Evolutionary conservation across 1,140 invertebrate genomes (phyloP).

Genomic region (Leptinotarsa lineolata): DNA sequence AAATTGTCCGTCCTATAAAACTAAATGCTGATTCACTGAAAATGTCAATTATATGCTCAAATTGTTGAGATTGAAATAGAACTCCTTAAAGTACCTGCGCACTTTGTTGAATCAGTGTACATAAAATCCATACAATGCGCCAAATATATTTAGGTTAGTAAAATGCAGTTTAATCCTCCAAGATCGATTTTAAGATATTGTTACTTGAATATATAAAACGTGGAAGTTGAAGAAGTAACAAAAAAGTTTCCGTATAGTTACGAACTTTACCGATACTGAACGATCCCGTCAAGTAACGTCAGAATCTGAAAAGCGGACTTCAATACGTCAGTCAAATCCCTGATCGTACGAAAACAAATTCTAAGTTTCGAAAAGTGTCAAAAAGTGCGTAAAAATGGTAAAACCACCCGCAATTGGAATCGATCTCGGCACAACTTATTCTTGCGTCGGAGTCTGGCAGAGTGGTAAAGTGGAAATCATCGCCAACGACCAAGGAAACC

Average conservation of each 20-base stretch:
- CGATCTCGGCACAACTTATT: constrained; percentile 79
- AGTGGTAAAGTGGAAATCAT: constrained; percentile 92
- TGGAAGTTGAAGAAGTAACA: background rate
- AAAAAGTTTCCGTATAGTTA: background rate
- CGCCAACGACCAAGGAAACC: constrained; percentile 92
- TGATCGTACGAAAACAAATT: background rate
- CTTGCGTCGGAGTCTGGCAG: constrained; percentile 81
- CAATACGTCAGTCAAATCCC: constrained; percentile 29
- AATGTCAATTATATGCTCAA: no score
- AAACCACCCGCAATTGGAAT: constrained; percentile 68
- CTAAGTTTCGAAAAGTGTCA: constrained; percentile 68
- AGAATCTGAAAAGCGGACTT: constrained; percentile 21
- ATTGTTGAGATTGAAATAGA: no score
- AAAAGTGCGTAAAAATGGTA: constrained; percentile 77
- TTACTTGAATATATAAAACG: background rate
- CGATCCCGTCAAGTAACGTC: background rate
- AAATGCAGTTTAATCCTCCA: background rate
- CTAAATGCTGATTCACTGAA: no score
- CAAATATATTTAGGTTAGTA: background rate
- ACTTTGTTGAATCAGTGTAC: no score
- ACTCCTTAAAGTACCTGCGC: no score
- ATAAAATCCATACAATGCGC: no score
- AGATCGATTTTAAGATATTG: background rate
- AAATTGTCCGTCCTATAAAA: no score
- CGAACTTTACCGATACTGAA: constrained; percentile 2